A percentile compares a stretch with the other conserved stretches of the same genome.
phyloP scores from a whole-genome alignment of 2,113 vertebrate genomes.

The Rhabdomys dilectus region DNA sequence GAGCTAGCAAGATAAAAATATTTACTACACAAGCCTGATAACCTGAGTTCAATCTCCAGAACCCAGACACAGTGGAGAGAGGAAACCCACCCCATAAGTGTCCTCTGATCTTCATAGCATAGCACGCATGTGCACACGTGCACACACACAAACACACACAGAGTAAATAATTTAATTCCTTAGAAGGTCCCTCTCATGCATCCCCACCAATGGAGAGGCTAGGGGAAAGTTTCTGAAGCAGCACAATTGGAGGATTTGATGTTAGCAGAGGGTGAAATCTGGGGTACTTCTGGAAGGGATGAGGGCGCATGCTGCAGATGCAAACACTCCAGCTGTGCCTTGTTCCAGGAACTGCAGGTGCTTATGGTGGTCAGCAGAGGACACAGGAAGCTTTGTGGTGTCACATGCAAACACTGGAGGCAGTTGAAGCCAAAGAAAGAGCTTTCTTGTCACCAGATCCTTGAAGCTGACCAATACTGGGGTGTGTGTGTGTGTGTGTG shows the following conservation, averaged over 20 bases:
- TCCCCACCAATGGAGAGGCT: neutral
- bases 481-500: too few relatives aligned
- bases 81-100: neutral
- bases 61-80: neutral
- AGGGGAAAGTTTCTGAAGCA: neutral
- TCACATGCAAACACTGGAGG: neutral
- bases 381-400: neutral
- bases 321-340: neutral
- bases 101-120: neutral
- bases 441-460: neutral
- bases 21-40: neutral
- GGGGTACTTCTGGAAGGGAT: neutral
- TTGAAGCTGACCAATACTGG: neutral
- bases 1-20: neutral
- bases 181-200: neutral
- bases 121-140: neutral
- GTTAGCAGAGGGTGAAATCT: neutral
- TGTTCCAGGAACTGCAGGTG: accelerated
- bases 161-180: neutral
- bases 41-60: neutral
- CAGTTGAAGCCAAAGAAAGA: neutral
- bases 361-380: neutral
- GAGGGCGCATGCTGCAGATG: accelerated
- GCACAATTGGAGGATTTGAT: neutral
- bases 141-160: neutral